phyloP scores from a whole-genome alignment of 2,888 invertebrate genomes.

The Spodoptera exigua region DNA sequence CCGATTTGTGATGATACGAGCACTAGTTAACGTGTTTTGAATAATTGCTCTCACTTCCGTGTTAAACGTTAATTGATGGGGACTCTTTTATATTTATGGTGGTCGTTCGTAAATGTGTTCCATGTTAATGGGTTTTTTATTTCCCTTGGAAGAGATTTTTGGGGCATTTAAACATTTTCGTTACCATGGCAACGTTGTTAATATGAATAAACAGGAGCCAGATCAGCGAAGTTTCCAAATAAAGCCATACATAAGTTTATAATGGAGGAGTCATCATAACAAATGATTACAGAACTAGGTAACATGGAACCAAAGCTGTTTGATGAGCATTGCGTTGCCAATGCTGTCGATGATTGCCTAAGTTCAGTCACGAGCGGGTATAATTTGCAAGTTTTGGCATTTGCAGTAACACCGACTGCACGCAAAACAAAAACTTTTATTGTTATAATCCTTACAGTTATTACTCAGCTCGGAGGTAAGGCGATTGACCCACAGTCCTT shows the following conservation, averaged over 20 bases:
- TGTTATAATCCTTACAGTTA: slow-evolving; percentile 57
- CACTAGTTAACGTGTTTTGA: slow-evolving; percentile 62
- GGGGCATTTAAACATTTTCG: too few relatives aligned
- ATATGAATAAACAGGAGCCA: too few relatives aligned
- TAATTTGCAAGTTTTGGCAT: slow-evolving; percentile 86
- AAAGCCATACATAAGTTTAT: neutral
- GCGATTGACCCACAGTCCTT: slow-evolving; percentile 59
- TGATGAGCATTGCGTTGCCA: slow-evolving; percentile 78
- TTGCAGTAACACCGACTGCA: slow-evolving; percentile 65
- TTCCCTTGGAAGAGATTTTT: too few relatives aligned
- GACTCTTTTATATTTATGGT: slow-evolving; percentile 33
- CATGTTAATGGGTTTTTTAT: neutral
- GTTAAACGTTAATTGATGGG: slow-evolving; percentile 29
- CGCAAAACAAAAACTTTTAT: slow-evolving; percentile 56
- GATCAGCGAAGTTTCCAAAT: too few relatives aligned
- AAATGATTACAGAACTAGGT: slow-evolving; percentile 49
- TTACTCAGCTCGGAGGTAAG: slow-evolving; percentile 31
- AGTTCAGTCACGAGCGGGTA: slow-evolving; percentile 83
- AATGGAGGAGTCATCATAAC: slow-evolving; percentile 17
- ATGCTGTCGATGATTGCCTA: slow-evolving; percentile 79
- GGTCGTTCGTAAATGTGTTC: neutral
- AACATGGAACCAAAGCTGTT: slow-evolving; percentile 61
- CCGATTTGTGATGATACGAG: slow-evolving; percentile 72
- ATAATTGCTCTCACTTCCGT: slow-evolving; percentile 54
- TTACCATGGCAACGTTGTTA: too few relatives aligned